Evolutionary conservation across 2,113 vertebrate genomes (phyloP).

Genomic region (Aspiorhynchus laticeps): DNA sequence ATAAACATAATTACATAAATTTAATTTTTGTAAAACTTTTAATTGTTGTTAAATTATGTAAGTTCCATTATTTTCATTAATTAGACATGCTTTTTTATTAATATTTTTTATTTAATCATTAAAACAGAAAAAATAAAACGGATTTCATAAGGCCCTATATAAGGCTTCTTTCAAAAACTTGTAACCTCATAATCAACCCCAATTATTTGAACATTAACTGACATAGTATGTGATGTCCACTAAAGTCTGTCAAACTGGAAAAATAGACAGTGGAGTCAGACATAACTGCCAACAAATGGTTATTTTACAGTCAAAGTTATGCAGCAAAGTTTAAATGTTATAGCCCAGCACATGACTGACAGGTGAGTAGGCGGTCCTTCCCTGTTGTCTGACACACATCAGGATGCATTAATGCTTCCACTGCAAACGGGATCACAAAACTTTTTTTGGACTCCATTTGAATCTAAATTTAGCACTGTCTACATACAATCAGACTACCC

Average conservation of each 20-base stretch:
- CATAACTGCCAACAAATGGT: background rate
- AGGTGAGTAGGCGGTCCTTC: background rate
- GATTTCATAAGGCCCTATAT: too few relatives aligned
- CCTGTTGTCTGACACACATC: background rate
- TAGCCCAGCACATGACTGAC: background rate
- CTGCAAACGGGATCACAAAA: background rate
- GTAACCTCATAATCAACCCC: background rate
- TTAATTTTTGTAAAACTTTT: too few relatives aligned
- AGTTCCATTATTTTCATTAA: too few relatives aligned
- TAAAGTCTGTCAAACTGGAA: background rate
- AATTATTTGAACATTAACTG: background rate
- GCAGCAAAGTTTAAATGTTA: background rate
- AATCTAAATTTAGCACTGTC: background rate
- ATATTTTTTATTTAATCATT: too few relatives aligned
- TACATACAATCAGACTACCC: background rate
- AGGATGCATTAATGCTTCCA: background rate
- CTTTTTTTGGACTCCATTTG: background rate
- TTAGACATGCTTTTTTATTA: too few relatives aligned
- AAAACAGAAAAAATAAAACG: too few relatives aligned
- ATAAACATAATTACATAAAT: too few relatives aligned
- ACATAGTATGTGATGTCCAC: background rate
- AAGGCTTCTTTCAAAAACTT: background rate
- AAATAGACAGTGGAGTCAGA: background rate
- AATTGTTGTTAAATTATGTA: too few relatives aligned
- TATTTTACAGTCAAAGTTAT: background rate